These are phyloP conservation scores for Macropodus opercularis DNA, from an alignment of 2,797 vertebrate species.

Conservation along the genomic window DNA sequence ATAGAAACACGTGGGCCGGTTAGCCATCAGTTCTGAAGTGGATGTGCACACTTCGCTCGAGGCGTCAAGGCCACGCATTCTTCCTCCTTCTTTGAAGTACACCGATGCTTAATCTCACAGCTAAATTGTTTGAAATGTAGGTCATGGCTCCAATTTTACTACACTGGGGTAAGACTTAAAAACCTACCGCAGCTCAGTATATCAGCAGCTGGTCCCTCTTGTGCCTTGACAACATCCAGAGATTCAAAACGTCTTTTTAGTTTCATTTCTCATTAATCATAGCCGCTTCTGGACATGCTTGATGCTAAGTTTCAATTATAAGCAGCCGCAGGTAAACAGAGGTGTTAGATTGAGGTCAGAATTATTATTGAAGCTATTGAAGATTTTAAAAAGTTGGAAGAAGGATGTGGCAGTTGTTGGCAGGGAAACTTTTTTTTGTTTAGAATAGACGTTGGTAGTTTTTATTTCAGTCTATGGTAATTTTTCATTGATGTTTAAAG, in stretches of 20 bases:
- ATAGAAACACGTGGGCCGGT: conserved; percentile 43
- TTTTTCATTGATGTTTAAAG: too few relatives aligned
- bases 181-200: conserved; percentile 31
- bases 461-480: too few relatives aligned
- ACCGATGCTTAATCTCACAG: conserved; percentile 67
- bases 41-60: conserved; percentile 34
- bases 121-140: conserved; percentile 73
- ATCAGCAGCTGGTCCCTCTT: conserved; percentile 28
- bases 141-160: conserved; percentile 69
- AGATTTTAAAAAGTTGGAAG: conserved; percentile 17
- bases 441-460: not conserved
- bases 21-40: conserved; percentile 48
- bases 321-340: conserved; percentile 45
- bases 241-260: conserved; percentile 30
- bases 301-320: conserved; percentile 47
- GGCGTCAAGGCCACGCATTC: conserved; percentile 44
- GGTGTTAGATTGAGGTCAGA: conserved; percentile 27
- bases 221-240: conserved; percentile 32
- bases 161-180: conserved; percentile 40
- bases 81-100: conserved; percentile 72
- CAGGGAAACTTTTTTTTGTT: not conserved
- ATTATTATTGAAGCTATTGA: conserved; percentile 35
- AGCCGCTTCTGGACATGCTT: conserved; percentile 38
- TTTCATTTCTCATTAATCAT: conserved; percentile 44
- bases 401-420: conserved; percentile 2